Evolutionary conservation across 2,113 vertebrate genomes (phyloP), one percentile per base, ranked within the genome.

Genomic region (Pygoscelis antarcticus): DNA sequence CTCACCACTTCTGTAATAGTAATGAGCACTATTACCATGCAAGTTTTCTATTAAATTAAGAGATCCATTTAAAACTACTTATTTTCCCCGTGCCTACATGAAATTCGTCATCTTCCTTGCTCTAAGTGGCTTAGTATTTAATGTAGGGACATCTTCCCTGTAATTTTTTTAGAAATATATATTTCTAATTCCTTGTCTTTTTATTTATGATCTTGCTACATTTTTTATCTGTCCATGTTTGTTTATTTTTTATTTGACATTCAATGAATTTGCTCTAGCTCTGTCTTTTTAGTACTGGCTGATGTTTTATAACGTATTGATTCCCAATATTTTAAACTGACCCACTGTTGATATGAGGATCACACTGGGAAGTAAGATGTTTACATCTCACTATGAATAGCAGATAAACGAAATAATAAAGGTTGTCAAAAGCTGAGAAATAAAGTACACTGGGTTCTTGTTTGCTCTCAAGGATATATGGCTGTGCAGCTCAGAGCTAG

Each of bases 231-330:
- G 62, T 96, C 90, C 69, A 55, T 95, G 91, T 97, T 98, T 98
- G 91, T 97, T 98, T 98, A 96, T 97, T 97, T 98, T 98, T 98
- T 97, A 98, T 97, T 97, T 97, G 97, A 93, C 97, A 96, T 96
- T 96, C 96, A 93, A 74, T 98, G 96, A 97, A 97, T 98, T 98
- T 98, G 91, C 94, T 97, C 88, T 96, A 87, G 92, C 93, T 95
- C 95, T 94, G 77, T 91, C 92, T 97, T 97, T 98, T 97, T 97
- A 97, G 89, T 85, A 46, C 89, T 83, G 68, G 88, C 88, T 98
- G 96, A 95, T 98, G 96, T 97, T 98, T 98, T 98, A 98, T 98
- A 98, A 97, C 83, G 8, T 98, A 98, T 98, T 98, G 98, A 98
- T 98, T 98, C 96, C 95, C 97, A 97, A 97, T 98, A 98, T 97